Conservation (phyloP, 2,113 vertebrate species). For the Alouatta palliata region DNA sequence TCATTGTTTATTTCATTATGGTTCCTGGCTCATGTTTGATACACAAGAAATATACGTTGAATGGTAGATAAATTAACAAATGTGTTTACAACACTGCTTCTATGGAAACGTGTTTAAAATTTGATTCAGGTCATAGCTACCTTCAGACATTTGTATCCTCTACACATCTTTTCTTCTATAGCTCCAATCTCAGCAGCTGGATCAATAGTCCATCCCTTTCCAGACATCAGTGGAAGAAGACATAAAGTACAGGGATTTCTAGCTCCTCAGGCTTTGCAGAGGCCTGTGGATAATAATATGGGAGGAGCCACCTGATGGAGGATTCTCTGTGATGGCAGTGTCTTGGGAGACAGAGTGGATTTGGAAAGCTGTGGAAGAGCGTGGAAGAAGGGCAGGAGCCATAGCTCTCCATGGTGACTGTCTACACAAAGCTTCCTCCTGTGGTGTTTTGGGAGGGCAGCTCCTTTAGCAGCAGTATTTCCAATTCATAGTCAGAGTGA, state of each 20-base stretch:
- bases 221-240: background rate
- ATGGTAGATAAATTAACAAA: background rate
- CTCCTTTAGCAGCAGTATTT: background rate
- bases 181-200: background rate
- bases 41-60: background rate
- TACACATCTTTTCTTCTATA: background rate
- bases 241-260: background rate
- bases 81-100: background rate
- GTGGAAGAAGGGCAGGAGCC: fast-evolving
- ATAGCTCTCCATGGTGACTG: background rate
- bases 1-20: background rate
- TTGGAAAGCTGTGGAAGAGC: background rate
- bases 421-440: no score
- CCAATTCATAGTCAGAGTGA: background rate
- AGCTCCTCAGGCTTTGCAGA: background rate
- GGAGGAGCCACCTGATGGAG: background rate
- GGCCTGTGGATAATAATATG: background rate
- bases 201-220: background rate
- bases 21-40: background rate
- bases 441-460: background rate
- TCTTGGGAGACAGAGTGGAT: background rate
- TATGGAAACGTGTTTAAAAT: background rate
- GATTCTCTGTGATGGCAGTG: background rate
- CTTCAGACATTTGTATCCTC: background rate
- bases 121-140: background rate